These are phyloP conservation scores for Pelusios castaneus DNA, from an alignment of 2,113 vertebrate genomes.

Conservation along the genomic window DNA sequence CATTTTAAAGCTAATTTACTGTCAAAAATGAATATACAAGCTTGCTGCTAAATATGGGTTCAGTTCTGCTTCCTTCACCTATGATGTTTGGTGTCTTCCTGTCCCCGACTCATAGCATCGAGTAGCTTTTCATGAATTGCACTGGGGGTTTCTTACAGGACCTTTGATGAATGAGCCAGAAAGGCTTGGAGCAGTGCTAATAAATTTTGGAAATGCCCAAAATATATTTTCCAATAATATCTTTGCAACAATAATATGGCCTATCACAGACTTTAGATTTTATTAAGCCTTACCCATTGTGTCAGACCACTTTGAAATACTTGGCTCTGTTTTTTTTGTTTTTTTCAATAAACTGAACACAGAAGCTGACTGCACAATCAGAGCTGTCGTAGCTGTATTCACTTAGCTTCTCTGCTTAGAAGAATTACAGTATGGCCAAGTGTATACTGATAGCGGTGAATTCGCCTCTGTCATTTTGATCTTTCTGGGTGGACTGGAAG, in stretches of 20 bases:
- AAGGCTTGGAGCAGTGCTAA: not conserved
- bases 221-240: not conserved
- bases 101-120: not conserved
- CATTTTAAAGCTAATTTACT: not conserved
- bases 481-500: too few species aligned
- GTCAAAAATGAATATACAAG: not conserved
- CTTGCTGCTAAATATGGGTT: not conserved
- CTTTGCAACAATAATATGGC: not conserved
- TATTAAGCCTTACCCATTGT: not conserved
- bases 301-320: not conserved
- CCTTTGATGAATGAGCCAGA: not conserved
- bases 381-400: not conserved
- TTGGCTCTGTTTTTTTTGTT: not conserved
- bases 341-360: fast-evolving
- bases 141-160: not conserved
- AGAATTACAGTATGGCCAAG: not conserved
- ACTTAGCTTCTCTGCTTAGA: not conserved
- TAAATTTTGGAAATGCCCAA: too few species aligned
- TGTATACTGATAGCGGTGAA: too few species aligned
- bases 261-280: not conserved
- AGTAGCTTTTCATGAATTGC: not conserved
- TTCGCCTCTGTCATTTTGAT: too few species aligned
- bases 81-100: not conserved
- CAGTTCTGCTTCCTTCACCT: not conserved
- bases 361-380: not conserved